Percentiles rank a stretch among this genome's conserved stretches.
These are phyloP conservation scores for Tachyglossus aculeatus DNA, from an alignment of 2,797 vertebrate genomes.

Conservation along the genomic window DNA sequence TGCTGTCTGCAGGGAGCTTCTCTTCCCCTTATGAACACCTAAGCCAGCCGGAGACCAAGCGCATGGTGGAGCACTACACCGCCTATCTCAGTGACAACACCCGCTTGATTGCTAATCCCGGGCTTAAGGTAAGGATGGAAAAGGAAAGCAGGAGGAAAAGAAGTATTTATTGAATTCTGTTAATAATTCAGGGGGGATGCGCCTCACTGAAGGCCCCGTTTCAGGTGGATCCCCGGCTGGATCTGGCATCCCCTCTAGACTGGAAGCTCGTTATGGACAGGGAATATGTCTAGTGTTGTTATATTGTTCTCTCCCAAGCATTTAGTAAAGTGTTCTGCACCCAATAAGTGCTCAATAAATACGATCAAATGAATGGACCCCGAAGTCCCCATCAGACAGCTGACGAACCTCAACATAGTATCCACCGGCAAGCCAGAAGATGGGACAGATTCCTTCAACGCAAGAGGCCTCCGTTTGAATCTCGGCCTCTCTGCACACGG, in stretches of 20 bases:
- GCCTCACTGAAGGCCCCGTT: too few relatives aligned
- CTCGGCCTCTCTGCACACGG: conserved; percentile 25
- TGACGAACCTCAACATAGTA: conserved; percentile 91
- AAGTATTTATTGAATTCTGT: not conserved
- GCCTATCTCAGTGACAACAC: conserved; percentile 99
- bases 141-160: not conserved
- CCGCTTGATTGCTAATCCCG: conserved; percentile 95
- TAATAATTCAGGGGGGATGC: too few relatives aligned
- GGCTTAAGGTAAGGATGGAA: conserved; percentile 86
- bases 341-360: too few relatives aligned
- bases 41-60: conserved; percentile 96
- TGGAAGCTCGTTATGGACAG: too few relatives aligned
- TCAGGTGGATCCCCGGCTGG: too few relatives aligned
- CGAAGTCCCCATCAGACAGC: conserved; percentile 91
- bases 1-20: conserved; percentile 96
- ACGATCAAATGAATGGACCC: too few relatives aligned
- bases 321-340: too few relatives aligned
- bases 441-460: too few relatives aligned
- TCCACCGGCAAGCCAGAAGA: conserved; percentile 88
- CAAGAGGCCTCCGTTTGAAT: not conserved
- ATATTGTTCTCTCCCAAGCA: too few relatives aligned
- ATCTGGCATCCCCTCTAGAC: too few relatives aligned
- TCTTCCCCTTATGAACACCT: conserved; percentile 97
- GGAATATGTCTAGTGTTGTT: too few relatives aligned
- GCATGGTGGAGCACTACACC: conserved; percentile 99